These are phyloP conservation scores for Dryadula phaetusa DNA, from an alignment of 2,888 invertebrate species.

Conservation along the genomic window DNA sequence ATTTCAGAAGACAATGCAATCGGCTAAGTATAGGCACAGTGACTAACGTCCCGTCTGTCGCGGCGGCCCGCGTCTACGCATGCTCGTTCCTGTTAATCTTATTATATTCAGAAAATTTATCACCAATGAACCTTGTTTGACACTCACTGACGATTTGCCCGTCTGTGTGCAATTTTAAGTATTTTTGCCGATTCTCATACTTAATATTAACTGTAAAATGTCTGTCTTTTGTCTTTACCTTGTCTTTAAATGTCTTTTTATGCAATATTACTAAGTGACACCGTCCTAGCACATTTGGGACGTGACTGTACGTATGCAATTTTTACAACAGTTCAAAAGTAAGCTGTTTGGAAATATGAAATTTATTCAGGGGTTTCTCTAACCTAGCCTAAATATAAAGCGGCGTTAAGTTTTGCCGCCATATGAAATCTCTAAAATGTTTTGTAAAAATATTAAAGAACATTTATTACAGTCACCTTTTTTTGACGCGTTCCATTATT, in stretches of 20 bases:
- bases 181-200: slow-evolving; percentile 5
- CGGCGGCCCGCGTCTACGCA: slow-evolving; percentile 62
- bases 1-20: slow-evolving; percentile 84
- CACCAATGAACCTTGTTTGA: slow-evolving; percentile 74
- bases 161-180: slow-evolving; percentile 39
- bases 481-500: too few relatives aligned
- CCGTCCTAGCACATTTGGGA: too few relatives aligned
- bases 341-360: background rate
- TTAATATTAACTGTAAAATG: slow-evolving; percentile 7
- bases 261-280: background rate
- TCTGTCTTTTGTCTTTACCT: too few relatives aligned
- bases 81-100: slow-evolving; percentile 78
- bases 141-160: slow-evolving; percentile 57
- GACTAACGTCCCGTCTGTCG: slow-evolving; percentile 76
- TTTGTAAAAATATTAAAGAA: background rate
- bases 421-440: too few relatives aligned
- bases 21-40: slow-evolving; percentile 79
- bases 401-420: background rate
- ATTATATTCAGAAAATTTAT: slow-evolving; percentile 80
- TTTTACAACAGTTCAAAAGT: background rate
- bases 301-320: background rate
- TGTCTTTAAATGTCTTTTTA: background rate
- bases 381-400: background rate
- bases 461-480: too few relatives aligned
- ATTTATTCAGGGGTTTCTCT: background rate